Evolutionary conservation across 2,113 vertebrate genomes (phyloP).

Genomic region (Collichthys lucidus): DNA sequence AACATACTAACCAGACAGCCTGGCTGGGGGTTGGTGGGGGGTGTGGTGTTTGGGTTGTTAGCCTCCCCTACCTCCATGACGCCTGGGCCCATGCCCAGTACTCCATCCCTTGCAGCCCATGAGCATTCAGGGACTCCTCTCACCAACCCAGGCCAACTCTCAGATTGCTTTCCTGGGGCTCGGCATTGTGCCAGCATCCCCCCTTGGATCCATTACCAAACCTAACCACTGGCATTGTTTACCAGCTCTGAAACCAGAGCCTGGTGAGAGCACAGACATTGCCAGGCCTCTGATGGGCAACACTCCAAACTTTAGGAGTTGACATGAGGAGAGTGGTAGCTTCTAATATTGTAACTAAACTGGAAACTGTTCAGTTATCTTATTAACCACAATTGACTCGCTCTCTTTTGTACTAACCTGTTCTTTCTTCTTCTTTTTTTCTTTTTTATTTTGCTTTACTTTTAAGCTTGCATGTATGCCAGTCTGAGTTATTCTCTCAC

Average conservation of each 20-base stretch:
- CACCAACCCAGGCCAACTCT: slow-evolving; percentile 33
- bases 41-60: slow-evolving; percentile 46
- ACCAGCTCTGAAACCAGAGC: slow-evolving; percentile 82
- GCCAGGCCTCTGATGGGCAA: slow-evolving; percentile 73
- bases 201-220: slow-evolving; percentile 83
- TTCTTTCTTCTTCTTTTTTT: slow-evolving; percentile 1
- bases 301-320: slow-evolving; percentile 43
- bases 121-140: slow-evolving; percentile 55
- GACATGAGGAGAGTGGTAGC: slow-evolving; percentile 53
- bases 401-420: slow-evolving; percentile 1
- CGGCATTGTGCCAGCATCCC: slow-evolving; percentile 75
- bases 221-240: slow-evolving; percentile 83
- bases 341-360: slow-evolving; percentile 42
- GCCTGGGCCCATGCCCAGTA: slow-evolving; percentile 63
- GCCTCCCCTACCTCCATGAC: slow-evolving; percentile 38
- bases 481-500: slow-evolving; percentile 21
- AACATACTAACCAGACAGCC: slow-evolving; percentile 12
- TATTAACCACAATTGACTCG: slow-evolving; percentile 6
- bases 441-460: not conserved
- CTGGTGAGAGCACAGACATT: slow-evolving; percentile 71
- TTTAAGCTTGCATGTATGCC: not conserved
- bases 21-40: not conserved
- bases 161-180: slow-evolving; percentile 71
- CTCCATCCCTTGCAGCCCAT: slow-evolving; percentile 42
- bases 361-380: slow-evolving; percentile 50